phyloP scores from a whole-genome alignment of 2,113 vertebrate genomes.

The Callionymus lyra region DNA sequence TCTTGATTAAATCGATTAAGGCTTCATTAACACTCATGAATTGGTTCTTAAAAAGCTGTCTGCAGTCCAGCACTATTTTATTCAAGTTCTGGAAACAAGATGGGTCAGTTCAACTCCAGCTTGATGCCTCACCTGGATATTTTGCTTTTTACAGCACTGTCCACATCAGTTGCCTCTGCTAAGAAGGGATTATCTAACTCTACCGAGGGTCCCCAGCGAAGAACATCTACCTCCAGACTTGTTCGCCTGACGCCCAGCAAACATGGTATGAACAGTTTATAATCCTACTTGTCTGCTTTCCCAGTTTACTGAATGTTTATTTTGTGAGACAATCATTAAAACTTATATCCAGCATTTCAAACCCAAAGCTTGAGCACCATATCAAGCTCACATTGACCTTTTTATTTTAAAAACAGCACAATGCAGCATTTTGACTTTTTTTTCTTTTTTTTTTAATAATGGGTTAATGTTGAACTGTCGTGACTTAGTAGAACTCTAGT shows the following conservation, averaged over 20 bases:
- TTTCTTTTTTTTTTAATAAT: no score
- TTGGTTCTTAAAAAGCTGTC: slow-evolving; percentile 1
- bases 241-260: slow-evolving; percentile 2
- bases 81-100: slow-evolving; percentile 1
- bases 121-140: slow-evolving; percentile 14
- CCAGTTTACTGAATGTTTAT: not conserved
- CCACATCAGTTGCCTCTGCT: slow-evolving; percentile 19
- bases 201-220: slow-evolving; percentile 22
- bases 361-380: no score
- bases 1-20: no score
- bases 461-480: no score
- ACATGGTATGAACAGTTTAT: slow-evolving; percentile 36
- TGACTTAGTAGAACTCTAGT: no score
- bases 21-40: slow-evolving; percentile 1
- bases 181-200: slow-evolving; percentile 17
- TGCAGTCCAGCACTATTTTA: no score
- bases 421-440: no score
- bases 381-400: no score
- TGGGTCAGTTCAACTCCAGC: slow-evolving; percentile 21
- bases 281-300: not conserved
- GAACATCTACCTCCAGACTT: slow-evolving; percentile 13
- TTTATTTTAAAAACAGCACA: no score
- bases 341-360: no score
- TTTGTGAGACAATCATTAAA: not conserved
- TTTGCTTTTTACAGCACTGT: slow-evolving; percentile 28